These are phyloP conservation scores for Xyliphius kryptos DNA, from an alignment of 2,113 vertebrate species.

Conservation along the genomic window DNA sequence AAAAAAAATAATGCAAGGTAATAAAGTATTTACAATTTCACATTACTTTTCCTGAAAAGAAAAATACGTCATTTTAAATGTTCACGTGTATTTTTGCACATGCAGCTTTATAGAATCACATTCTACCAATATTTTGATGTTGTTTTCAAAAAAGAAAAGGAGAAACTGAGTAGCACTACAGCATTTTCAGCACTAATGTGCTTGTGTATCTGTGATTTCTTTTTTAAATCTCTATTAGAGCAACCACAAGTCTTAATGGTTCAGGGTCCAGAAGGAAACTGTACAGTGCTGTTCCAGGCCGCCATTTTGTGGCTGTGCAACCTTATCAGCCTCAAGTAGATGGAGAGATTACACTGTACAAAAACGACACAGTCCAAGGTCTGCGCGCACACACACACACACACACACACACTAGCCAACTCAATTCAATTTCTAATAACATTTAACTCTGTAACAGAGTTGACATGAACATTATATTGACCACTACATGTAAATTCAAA, in stretches of 20 bases:
- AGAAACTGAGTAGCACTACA: neutral
- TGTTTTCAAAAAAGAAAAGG: too few species aligned
- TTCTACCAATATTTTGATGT: too few species aligned
- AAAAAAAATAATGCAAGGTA: too few species aligned
- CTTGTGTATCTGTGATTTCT: neutral
- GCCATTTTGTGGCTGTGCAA: slow-evolving; percentile 83
- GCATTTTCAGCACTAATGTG: neutral
- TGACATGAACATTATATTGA: too few species aligned
- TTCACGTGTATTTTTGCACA: too few species aligned
- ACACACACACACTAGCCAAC: neutral
- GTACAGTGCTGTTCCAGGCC: slow-evolving; percentile 89
- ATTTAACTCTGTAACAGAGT: too few species aligned
- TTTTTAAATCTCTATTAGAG: slow-evolving; percentile 46
- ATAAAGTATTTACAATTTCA: too few species aligned
- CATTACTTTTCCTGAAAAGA: too few species aligned
- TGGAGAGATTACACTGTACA: slow-evolving; percentile 88
- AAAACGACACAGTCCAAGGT: slow-evolving; percentile 93
- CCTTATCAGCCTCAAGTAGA: slow-evolving; percentile 84
- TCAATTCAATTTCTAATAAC: too few species aligned
- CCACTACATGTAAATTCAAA: too few species aligned
- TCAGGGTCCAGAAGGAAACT: slow-evolving; percentile 81
- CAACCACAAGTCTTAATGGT: slow-evolving; percentile 67
- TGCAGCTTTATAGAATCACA: too few species aligned
- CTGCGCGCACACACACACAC: slow-evolving; percentile 38
- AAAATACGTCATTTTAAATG: too few species aligned